Base-by-base conservation (phyloP, 2,888 invertebrate species). In the Dioctria linearis region DNA sequence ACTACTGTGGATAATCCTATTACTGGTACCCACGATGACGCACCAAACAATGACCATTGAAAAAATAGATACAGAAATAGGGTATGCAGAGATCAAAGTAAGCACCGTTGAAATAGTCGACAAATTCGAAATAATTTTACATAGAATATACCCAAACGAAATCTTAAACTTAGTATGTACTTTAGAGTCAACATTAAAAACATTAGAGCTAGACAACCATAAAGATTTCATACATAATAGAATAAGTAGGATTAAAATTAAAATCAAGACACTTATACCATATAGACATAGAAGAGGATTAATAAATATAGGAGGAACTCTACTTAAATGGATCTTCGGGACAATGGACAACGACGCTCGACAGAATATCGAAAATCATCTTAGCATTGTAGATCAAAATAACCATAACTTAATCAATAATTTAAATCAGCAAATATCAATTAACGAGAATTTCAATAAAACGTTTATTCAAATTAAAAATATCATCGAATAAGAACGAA, bases 271-370 rank as follows among this genome's bases (percentile, higher is more conserved):
- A 25, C 25, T 25, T 25, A 25, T 25, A 25, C 25, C 25, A 25
- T 25, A 25, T 37, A 63, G 39, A 63, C n/a, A 9, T 37, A 63
- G 9, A 39, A 37, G 63, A 63, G 6, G 63, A 25, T 63, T 13
- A 63, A 37, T 63, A 63, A 63, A 63, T 39, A 9, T 9, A 63
- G 63, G 13, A 9, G 63, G 63, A 5, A 13, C 13, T 9, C 9
- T 51, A 9, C 8, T 63, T n/a, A 63, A 63, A 63, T 37, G 63
- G 63, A 9, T 63, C 9, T 63, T 63, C 37, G 57, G n/a, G 13
- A 13, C 57, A 57, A 57, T 57, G 57, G 57, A 57, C 11, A n/a
- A 57, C 4, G 4, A 57, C 4, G 57, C 2, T n/a, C 8, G 57
- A 57, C 4, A 13, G 11, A 3, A n/a, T 11, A 57, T 57, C n/a